Evolutionary conservation across 2,888 invertebrate species (phyloP).

Genomic region (Spatulosminthurus flaviceps): DNA sequence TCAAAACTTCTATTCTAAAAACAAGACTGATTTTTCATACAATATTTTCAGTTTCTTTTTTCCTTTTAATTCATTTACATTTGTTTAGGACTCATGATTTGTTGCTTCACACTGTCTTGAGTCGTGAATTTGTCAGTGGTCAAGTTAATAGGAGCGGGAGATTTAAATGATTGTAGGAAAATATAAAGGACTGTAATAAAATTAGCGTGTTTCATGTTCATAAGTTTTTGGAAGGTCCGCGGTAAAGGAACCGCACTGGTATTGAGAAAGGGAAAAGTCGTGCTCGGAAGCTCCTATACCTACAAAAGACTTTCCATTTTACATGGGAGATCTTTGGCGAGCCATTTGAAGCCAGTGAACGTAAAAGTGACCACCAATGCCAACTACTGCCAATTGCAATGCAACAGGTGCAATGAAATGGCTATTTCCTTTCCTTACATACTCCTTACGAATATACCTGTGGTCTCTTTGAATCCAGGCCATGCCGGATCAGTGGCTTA

Average conservation of each 20-base stretch:
- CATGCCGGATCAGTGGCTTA: background rate
- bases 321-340: constrained; percentile 25
- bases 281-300: constrained; percentile 1
- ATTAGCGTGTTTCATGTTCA: too few species aligned
- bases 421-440: constrained; percentile 26
- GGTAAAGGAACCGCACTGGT: background rate
- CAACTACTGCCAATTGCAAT: constrained; percentile 44
- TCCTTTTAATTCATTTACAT: too few species aligned
- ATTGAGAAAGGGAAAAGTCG: background rate
- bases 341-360: constrained; percentile 14
- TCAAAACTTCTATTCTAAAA: too few species aligned
- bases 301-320: constrained; percentile 1
- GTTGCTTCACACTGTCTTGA: too few species aligned
- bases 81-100: too few species aligned
- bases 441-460: background rate
- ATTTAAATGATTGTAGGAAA: too few species aligned
- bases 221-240: too few species aligned
- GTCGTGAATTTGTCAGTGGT: too few species aligned
- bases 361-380: constrained; percentile 48
- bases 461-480: constrained; percentile 5
- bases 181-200: too few species aligned
- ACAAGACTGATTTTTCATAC: too few species aligned
- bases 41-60: too few species aligned
- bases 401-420: constrained; percentile 53
- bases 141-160: too few species aligned